Percentiles rank a stretch among this genome's conserved stretches.
phyloP scores from a whole-genome alignment of 2,113 vertebrate genomes.

The Ctenodactylus gundi region DNA sequence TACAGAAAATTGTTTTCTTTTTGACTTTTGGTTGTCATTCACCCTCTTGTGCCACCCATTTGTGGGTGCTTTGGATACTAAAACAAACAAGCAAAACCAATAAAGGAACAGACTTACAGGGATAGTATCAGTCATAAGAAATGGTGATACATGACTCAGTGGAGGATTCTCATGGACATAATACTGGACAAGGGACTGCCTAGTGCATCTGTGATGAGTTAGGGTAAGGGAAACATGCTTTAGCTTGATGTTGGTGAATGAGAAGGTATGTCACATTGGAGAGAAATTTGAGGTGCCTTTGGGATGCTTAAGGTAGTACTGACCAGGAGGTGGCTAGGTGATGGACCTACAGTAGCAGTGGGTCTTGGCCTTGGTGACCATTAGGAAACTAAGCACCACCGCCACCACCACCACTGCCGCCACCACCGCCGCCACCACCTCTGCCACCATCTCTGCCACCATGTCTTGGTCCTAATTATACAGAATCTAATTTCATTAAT shows the following conservation, averaged over 20 bases:
- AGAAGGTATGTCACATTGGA: background rate
- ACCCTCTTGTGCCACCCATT: background rate
- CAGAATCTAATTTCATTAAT: background rate
- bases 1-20: background rate
- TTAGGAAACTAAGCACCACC: background rate
- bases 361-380: background rate
- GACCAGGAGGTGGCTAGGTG: background rate
- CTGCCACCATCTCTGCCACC: too few species aligned
- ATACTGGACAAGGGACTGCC: background rate
- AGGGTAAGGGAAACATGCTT: background rate
- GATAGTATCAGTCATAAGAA: background rate
- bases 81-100: background rate
- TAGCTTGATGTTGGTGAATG: background rate
- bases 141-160: background rate
- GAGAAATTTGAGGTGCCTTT: background rate
- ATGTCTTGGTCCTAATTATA: background rate
- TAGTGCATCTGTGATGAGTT: background rate
- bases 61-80: background rate
- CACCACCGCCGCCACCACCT: too few species aligned
- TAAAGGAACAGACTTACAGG: background rate
- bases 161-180: background rate
- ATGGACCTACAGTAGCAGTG: too few species aligned
- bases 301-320: background rate
- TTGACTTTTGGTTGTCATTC: background rate
- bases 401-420: background rate